These are phyloP conservation scores for Euphysa ruthae DNA, from an alignment of 30 jellyfish, hydroid and myxozoan species.

Conservation along the genomic window DNA sequence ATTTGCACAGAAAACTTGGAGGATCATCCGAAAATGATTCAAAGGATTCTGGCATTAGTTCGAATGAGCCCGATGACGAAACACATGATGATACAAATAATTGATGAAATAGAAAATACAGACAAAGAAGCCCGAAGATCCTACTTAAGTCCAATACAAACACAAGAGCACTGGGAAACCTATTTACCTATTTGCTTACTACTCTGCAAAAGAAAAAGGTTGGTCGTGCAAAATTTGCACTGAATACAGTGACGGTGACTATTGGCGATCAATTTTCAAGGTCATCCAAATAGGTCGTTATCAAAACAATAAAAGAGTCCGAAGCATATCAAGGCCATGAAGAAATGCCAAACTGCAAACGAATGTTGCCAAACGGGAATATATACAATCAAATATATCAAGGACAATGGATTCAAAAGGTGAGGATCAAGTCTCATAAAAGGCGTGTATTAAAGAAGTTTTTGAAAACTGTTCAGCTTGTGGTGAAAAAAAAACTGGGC, in stretches of 20 bases:
- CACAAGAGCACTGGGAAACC: slow-evolving; percentile 1
- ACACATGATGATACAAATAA: neutral
- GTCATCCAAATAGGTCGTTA: slow-evolving; percentile 1
- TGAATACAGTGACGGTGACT: slow-evolving; percentile 1
- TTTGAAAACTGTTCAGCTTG: neutral
- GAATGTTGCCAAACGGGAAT: slow-evolving; percentile 3
- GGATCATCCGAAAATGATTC: too few species aligned
- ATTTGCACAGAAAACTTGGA: neutral
- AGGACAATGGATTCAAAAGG: neutral
- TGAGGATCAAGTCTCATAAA: neutral
- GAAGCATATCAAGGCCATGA: neutral
- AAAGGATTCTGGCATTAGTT: too few species aligned
- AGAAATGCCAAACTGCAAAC: slow-evolving; percentile 3
- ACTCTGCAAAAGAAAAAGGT: neutral
- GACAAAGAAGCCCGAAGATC: neutral
- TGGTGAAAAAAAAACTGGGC: slow-evolving; percentile 5
- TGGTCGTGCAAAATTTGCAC: slow-evolving; percentile 13
- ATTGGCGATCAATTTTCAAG: neutral
- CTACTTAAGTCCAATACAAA: neutral
- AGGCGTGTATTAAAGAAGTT: slow-evolving; percentile 8
- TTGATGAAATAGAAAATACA: neutral
- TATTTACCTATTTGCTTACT: neutral
- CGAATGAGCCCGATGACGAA: neutral
- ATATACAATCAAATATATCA: neutral
- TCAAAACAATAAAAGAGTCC: neutral